phyloP scores from a whole-genome alignment of 2,888 invertebrate genomes.

The Aproaerema taeniolella region DNA sequence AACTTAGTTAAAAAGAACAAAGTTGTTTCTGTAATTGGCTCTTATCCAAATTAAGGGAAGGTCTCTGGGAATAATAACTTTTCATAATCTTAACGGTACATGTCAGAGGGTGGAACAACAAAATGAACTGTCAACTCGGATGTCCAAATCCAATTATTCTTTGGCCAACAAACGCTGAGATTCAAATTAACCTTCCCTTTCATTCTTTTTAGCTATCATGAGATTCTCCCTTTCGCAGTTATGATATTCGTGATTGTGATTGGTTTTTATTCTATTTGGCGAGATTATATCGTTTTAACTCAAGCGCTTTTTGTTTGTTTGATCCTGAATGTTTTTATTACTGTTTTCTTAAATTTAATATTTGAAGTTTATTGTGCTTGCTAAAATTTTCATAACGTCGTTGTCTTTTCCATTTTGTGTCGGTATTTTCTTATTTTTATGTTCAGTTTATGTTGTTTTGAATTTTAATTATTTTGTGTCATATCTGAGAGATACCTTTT shows the following conservation, averaged over 20 bases:
- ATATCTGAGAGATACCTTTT: too few species aligned
- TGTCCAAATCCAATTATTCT: constrained; percentile 72
- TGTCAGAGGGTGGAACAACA: constrained; percentile 62
- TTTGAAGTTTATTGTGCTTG: too few species aligned
- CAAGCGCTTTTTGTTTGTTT: neutral
- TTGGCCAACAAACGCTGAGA: constrained; percentile 60
- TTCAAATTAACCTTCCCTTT: constrained; percentile 64
- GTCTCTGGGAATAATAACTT: constrained; percentile 59
- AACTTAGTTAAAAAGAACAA: constrained; percentile 46
- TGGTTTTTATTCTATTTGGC: constrained; percentile 41
- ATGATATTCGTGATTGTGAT: constrained; percentile 50
- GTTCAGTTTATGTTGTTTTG: too few species aligned
- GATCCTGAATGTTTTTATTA: neutral
- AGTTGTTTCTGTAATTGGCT: constrained; percentile 59
- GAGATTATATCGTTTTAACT: constrained; percentile 4
- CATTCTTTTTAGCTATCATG: constrained; percentile 47
- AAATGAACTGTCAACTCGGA: constrained; percentile 73
- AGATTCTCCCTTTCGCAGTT: constrained; percentile 42
- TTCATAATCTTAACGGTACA: constrained; percentile 67
- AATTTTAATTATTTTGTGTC: too few species aligned
- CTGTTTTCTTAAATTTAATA: too few species aligned
- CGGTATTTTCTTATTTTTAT: too few species aligned
- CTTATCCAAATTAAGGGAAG: constrained; percentile 56
- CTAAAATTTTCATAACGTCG: too few species aligned
- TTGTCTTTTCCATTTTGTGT: too few species aligned